Evolutionary conservation across 2,888 invertebrate genomes (phyloP).

Genomic region (Busseola fusca): DNA sequence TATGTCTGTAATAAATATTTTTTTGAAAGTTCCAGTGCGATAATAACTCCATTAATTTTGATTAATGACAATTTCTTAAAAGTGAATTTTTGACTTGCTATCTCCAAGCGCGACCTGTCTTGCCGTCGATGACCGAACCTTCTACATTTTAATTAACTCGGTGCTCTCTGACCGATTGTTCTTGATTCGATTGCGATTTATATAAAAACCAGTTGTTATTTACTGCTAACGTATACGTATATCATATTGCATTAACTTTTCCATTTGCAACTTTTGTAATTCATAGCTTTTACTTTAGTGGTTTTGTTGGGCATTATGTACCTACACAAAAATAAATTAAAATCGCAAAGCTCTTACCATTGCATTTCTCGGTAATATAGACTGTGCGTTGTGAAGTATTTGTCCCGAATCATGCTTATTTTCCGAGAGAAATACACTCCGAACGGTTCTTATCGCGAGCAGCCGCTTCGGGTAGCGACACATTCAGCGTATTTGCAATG

Average conservation of each 20-base stretch:
- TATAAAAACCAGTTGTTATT: slow-evolving; percentile 59
- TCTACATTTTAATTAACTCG: slow-evolving; percentile 83
- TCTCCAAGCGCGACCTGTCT: slow-evolving; percentile 73
- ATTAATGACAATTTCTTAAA: slow-evolving; percentile 88
- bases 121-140: slow-evolving; percentile 74
- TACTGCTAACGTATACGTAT: slow-evolving; percentile 43
- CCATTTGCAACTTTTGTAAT: slow-evolving; percentile 36
- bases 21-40: slow-evolving; percentile 88
- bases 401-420: slow-evolving; percentile 74
- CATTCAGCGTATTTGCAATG: slow-evolving; percentile 88
- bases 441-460: slow-evolving; percentile 79
- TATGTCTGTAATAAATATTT: slow-evolving; percentile 87
- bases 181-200: slow-evolving; percentile 76
- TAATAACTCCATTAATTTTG: slow-evolving; percentile 89
- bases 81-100: slow-evolving; percentile 80
- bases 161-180: slow-evolving; percentile 79
- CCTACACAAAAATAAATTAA: slow-evolving; percentile 24
- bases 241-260: slow-evolving; percentile 55
- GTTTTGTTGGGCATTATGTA: slow-evolving; percentile 11
- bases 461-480: slow-evolving; percentile 83
- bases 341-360: slow-evolving; percentile 17
- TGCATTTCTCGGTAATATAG: slow-evolving; percentile 64
- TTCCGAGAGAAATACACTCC: slow-evolving; percentile 77
- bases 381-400: slow-evolving; percentile 69
- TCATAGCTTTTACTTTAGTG: slow-evolving; percentile 15